These are phyloP conservation scores for Hipparchia semele DNA, from an alignment of 2,888 invertebrate species.

Conservation along the genomic window DNA sequence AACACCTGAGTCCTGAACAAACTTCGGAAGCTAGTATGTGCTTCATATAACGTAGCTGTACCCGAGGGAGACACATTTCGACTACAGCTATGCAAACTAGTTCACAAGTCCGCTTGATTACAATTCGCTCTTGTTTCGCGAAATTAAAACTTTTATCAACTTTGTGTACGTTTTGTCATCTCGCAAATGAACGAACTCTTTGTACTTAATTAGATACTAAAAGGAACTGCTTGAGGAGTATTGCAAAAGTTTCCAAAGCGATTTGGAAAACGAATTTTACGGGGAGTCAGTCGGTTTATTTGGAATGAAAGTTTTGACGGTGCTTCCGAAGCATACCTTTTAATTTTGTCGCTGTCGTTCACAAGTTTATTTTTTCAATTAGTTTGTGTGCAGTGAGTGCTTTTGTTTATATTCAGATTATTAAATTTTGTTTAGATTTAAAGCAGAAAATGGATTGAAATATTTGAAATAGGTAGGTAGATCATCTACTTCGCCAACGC, in stretches of 20 bases:
- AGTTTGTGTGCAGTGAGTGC: no score
- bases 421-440: no score
- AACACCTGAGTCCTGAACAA: conserved; percentile 32
- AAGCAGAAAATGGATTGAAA: no score
- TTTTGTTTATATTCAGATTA: no score
- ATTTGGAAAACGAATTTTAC: conserved; percentile 22
- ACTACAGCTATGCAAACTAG: conserved; percentile 41
- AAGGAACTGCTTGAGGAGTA: conserved; percentile 24
- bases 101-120: conserved; percentile 41
- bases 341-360: background rate
- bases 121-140: conserved; percentile 36
- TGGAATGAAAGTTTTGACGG: conserved; percentile 5
- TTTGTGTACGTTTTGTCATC: conserved; percentile 32
- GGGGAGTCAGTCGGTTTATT: background rate
- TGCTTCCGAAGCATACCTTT: background rate
- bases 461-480: no score
- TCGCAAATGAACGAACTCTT: conserved; percentile 26
- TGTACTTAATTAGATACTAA: conserved; percentile 25
- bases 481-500: no score
- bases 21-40: conserved; percentile 23
- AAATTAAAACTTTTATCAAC: conserved; percentile 40
- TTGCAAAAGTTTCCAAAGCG: conserved; percentile 32
- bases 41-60: conserved; percentile 30
- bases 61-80: conserved; percentile 37
- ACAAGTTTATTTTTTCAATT: no score